Evolutionary conservation across 1,140 invertebrate species (phyloP), one percentile per base, ranked within the genome.

Genomic region (Bombus haemorrhoidalis): DNA sequence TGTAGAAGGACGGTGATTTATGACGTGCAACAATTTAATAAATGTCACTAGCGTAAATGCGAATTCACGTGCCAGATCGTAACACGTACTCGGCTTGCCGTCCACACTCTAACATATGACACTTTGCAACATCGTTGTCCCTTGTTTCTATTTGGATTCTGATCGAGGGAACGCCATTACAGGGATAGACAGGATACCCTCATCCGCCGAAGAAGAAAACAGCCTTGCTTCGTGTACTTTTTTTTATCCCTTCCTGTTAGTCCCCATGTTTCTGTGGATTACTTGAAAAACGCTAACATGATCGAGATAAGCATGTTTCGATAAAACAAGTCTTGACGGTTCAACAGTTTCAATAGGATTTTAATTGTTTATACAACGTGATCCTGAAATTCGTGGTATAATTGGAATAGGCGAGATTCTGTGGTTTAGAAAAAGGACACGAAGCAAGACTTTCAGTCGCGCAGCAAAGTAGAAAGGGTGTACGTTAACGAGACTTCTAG

Each of bases 1-100:
- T 28, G 15, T 41, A 43, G 32, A 53, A 25, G 41, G 28, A 25
- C 78, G 12, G n/a, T 74, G 84, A 85, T 32, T 81, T 85, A 81
- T 85, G 79, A 47, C 78, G 69, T 25, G 78, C 34, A 41, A 66
- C 79, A 75, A 85, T 81, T 85, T 85, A 85, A 85, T 85, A 85
- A 85, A 85, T 75, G 78, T 85, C 83, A 85, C 32, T 25, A 25
- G 47, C 37, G 76, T 34, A 39, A 85, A 66, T 43, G 77, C 34
- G 57, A 41, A 68, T 41, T 37, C 71, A n/a, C 28, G 32, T 47
- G 15, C 41, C 43, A 22, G 39, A 81, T 74, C n/a, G 69, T 37
- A 72, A 53, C 59, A 34, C 71, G 59, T 69, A 68, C n/a, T 53
- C n/a, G 39, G 43, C 34, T 74, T 66, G 73, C 34, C 68, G 28